These are phyloP conservation scores for Phoebastria nigripes DNA, from an alignment of 2,797 vertebrate genomes.

Conservation along the genomic window DNA sequence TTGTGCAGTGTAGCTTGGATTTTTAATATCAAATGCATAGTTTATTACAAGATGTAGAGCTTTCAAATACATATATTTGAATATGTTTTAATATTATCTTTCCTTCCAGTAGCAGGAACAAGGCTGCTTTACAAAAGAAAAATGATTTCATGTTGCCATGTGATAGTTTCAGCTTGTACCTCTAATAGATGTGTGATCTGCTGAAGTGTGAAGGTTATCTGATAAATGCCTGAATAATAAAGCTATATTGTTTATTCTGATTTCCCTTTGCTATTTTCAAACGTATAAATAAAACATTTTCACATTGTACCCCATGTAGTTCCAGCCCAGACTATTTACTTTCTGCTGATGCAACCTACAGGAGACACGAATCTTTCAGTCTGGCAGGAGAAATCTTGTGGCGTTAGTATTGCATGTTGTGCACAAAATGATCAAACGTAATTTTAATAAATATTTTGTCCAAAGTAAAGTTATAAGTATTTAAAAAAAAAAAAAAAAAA, in stretches of 20 bases:
- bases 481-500: not conserved
- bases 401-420: rapidly evolving
- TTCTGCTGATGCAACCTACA: not conserved
- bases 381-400: not conserved
- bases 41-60: conserved; percentile 39
- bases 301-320: not conserved
- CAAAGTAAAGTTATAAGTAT: not conserved
- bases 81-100: conserved; percentile 33
- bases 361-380: not conserved
- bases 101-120: conserved; percentile 16
- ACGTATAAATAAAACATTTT: conserved; percentile 30
- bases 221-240: conserved; percentile 43
- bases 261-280: conserved; percentile 34
- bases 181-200: not conserved
- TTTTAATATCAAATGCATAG: conserved; percentile 52
- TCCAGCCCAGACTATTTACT: not conserved
- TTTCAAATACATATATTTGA: conserved; percentile 38
- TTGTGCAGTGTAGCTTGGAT: not conserved
- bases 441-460: not conserved
- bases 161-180: not conserved
- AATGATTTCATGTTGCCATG: not conserved
- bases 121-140: conserved; percentile 26
- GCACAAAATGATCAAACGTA: not conserved
- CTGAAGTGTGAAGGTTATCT: conserved; percentile 25
- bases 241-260: conserved; percentile 5